phyloP scores from a whole-genome alignment of 1,140 invertebrate genomes.

The Listronotus oregonensis region DNA sequence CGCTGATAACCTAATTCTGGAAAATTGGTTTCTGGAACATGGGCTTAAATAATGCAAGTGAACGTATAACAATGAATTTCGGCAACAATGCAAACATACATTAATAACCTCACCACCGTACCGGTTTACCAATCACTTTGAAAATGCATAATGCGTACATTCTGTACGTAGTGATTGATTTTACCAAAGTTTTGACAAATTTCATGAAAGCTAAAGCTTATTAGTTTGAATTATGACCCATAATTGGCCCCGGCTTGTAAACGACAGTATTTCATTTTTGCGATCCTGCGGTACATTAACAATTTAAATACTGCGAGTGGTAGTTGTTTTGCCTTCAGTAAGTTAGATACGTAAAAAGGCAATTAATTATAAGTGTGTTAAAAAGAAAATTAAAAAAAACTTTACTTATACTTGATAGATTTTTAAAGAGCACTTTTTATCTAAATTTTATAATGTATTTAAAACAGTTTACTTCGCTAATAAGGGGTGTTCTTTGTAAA shows the following conservation, averaged over 20 bases:
- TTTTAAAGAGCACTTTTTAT: no score
- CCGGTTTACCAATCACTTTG: constrained; percentile 11
- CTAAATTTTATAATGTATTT: no score
- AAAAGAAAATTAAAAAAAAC: no score
- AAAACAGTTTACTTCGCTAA: no score
- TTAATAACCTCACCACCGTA: constrained; percentile 11
- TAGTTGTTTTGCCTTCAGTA: no score
- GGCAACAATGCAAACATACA: constrained; percentile 15
- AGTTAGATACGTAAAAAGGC: no score
- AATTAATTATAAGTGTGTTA: no score
- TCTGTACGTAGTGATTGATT: constrained; percentile 12
- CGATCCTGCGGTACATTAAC: no score
- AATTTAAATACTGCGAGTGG: no score
- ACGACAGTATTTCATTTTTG: no score
- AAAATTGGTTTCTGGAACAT: constrained; percentile 14
- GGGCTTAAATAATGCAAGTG: constrained; percentile 15
- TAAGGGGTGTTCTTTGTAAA: no score
- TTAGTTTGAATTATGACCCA: constrained; percentile 3
- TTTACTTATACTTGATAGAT: no score
- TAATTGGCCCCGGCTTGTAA: neutral
- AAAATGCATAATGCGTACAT: constrained; percentile 13
- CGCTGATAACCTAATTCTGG: constrained; percentile 12
- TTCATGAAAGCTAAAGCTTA: constrained; percentile 2
- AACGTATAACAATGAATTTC: constrained; percentile 9
- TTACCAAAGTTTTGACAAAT: constrained; percentile 12